A percentile compares a stretch with the other conserved stretches of the same genome.
Evolutionary conservation across 2,888 invertebrate species (phyloP).

Genomic region (Spisula solida): DNA sequence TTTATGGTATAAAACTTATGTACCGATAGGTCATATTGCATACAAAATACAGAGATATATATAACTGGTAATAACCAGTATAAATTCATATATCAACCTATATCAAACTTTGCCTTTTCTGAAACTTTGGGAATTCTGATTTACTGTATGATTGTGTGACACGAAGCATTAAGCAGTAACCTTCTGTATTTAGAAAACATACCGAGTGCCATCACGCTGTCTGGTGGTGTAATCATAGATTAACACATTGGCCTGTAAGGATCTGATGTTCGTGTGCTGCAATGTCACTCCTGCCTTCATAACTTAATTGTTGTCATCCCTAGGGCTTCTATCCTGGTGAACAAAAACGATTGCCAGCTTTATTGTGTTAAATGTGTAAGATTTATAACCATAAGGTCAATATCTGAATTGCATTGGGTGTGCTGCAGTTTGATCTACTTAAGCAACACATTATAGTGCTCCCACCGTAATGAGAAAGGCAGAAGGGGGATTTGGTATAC

Average conservation of each 20-base stretch:
- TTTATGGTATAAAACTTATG: too few relatives aligned
- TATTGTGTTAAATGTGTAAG: background rate
- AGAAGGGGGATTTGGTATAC: too few relatives aligned
- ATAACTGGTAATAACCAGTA: too few relatives aligned
- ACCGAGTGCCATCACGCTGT: background rate
- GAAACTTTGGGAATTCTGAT: background rate
- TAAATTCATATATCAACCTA: too few relatives aligned
- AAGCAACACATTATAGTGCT: background rate
- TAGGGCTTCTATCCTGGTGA: background rate
- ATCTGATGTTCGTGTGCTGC: background rate
- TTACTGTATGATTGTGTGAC: background rate
- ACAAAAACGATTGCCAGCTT: background rate
- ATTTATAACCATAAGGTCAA: background rate
- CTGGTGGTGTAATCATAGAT: background rate
- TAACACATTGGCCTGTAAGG: conserved; percentile 2
- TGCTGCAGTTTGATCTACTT: background rate
- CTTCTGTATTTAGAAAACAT: background rate
- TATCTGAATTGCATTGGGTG: background rate
- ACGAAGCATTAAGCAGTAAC: background rate
- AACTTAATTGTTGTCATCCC: conserved; percentile 17
- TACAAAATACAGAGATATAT: too few relatives aligned
- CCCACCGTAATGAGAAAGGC: too few relatives aligned
- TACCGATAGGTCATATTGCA: too few relatives aligned
- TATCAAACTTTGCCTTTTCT: too few relatives aligned
- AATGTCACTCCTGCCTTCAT: background rate